Percentiles rank a stretch among this genome's conserved stretches.
phyloP scores from a whole-genome alignment of 1,140 invertebrate species.

The Medauroidea extradentata region DNA sequence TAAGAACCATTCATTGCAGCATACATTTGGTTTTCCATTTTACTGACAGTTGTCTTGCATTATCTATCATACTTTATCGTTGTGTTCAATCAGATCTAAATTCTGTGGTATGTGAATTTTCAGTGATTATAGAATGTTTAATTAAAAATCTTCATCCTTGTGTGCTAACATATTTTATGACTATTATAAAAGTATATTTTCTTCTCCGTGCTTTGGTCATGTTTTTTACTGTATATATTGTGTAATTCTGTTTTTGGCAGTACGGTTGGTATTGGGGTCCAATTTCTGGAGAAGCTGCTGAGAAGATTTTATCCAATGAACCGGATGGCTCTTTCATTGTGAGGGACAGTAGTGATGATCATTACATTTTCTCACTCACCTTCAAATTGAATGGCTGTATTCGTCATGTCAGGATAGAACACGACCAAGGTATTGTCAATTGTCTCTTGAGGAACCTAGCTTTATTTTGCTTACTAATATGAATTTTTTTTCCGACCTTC shows the following conservation, averaged over 20 bases:
- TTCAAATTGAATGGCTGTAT: conserved; percentile 92
- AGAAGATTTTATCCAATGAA: conserved; percentile 89
- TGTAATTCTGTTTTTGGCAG: conserved; percentile 49
- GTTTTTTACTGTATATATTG: background rate
- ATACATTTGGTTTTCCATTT: no score
- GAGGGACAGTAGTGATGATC: conserved; percentile 94
- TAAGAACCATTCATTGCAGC: no score
- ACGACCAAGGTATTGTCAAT: conserved; percentile 87
- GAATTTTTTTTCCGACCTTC: no score
- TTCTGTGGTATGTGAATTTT: background rate
- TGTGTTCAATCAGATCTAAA: background rate
- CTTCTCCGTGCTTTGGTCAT: background rate
- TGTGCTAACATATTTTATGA: no score
- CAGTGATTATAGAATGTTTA: background rate
- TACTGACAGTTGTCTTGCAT: no score
- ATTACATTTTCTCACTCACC: conserved; percentile 95
- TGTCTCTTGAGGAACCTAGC: no score
- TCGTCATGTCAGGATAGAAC: conserved; percentile 93
- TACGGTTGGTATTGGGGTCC: conserved; percentile 99
- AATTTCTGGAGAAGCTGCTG: conserved; percentile 88
- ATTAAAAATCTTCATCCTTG: background rate
- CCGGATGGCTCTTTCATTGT: conserved; percentile 95
- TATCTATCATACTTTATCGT: background rate
- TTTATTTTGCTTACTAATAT: no score
- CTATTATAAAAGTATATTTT: no score